phyloP scores from a whole-genome alignment of 2,113 vertebrate genomes.

The Callithrix jacchus region DNA sequence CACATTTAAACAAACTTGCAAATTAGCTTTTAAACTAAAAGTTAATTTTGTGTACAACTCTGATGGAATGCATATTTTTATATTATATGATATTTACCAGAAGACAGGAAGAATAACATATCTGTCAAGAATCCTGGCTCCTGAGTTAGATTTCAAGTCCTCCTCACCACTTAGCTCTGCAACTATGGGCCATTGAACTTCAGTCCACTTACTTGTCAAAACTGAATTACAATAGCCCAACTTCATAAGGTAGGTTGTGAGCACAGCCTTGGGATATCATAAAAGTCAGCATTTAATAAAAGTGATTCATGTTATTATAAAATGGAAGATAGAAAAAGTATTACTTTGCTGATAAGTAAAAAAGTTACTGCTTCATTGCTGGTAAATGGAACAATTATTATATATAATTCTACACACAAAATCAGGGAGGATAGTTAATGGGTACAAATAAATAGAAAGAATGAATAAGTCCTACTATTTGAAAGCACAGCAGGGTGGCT shows the following conservation, averaged over 20 bases:
- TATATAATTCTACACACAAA: not conserved
- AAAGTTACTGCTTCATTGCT: not conserved
- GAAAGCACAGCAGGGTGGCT: no score
- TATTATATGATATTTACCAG: not conserved
- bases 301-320: not conserved
- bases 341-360: constrained; percentile 10
- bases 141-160: not conserved
- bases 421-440: no score
- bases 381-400: constrained; percentile 14
- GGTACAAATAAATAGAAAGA: no score
- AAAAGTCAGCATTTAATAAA: not conserved
- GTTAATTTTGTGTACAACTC: not conserved
- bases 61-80: not conserved
- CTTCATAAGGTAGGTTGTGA: no score
- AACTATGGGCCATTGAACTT: not conserved
- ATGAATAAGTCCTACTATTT: no score
- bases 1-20: constrained; percentile 28
- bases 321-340: not conserved
- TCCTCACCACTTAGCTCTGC: not conserved
- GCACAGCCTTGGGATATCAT: not conserved
- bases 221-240: not conserved
- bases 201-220: not conserved
- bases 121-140: not conserved
- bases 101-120: not conserved
- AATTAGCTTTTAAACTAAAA: constrained; percentile 47